Percentiles rank a stretch among this genome's conserved stretches.
Evolutionary conservation across 2,113 vertebrate genomes (phyloP).

Genomic region (Gallinago undulata): DNA sequence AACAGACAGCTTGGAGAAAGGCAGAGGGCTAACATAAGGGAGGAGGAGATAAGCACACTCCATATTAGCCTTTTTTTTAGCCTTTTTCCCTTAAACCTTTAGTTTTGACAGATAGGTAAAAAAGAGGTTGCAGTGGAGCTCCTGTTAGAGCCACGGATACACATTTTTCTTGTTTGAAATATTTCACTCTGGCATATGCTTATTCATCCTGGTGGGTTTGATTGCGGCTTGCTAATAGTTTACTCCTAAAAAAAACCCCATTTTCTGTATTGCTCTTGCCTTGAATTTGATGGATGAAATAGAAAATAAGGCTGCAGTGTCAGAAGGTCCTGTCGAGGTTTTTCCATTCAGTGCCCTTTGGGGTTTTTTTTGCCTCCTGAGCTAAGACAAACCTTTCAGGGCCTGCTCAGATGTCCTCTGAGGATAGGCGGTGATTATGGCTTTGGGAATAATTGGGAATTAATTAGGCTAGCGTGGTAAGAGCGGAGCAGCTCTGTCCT

Average conservation of each 20-base stretch:
- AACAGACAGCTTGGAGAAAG: background rate
- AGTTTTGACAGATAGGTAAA: background rate
- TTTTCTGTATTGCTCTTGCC: background rate
- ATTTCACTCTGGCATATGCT: background rate
- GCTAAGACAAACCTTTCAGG: background rate
- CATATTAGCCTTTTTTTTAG: background rate
- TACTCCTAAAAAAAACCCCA: background rate
- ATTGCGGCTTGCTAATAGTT: background rate
- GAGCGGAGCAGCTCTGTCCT: background rate
- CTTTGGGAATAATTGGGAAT: background rate
- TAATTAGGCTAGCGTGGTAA: background rate
- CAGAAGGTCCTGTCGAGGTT: background rate
- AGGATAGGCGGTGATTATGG: background rate
- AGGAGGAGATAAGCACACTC: background rate
- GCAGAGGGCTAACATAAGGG: background rate
- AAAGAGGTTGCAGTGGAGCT: rapidly evolving
- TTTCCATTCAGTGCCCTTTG: background rate
- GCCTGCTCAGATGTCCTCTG: background rate
- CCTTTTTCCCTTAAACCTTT: background rate
- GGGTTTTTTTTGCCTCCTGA: background rate
- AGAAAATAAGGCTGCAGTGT: background rate
- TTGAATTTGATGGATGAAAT: background rate
- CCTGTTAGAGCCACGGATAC: background rate
- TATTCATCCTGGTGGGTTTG: background rate
- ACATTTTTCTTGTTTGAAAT: background rate